phyloP scores from a whole-genome alignment of 2,797 vertebrate species.

The Gadopsis marmoratus region DNA sequence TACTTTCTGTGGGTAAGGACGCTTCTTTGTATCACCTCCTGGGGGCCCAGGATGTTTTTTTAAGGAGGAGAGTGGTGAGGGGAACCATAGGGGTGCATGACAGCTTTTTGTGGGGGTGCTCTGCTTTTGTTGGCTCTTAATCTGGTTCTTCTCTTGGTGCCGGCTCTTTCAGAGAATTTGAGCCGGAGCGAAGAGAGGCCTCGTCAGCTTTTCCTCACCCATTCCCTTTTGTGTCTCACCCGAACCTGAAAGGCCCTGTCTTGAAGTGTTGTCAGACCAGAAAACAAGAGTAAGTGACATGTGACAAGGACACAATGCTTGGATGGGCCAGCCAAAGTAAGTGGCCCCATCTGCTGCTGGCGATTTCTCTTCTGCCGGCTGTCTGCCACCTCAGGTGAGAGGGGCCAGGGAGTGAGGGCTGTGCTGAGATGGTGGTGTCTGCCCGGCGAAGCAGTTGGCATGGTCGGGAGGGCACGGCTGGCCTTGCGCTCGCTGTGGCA shows the following conservation, averaged over 20 bases:
- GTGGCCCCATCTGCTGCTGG: conserved; percentile 79
- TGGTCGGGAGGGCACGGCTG: conserved; percentile 55
- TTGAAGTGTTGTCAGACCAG: conserved; percentile 79
- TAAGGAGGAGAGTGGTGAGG: conserved; percentile 61
- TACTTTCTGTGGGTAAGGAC: conserved; percentile 75
- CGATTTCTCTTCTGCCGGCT: conserved; percentile 79
- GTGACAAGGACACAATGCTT: conserved; percentile 84
- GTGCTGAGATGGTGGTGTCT: conserved; percentile 48
- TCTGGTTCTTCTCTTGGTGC: conserved; percentile 79
- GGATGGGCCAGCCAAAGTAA: conserved; percentile 74
- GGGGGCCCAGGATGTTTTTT: conserved; percentile 65
- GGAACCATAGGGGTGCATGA: conserved; percentile 61
- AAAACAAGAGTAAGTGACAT: conserved; percentile 85
- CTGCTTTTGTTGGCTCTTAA: conserved; percentile 83
- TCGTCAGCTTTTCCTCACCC: conserved; percentile 79
- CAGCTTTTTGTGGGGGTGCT: conserved; percentile 66
- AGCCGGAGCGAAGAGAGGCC: conserved; percentile 68
- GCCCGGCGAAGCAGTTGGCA: conserved; percentile 69
- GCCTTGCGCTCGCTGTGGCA: conserved; percentile 12
- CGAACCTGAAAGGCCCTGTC: conserved; percentile 75
- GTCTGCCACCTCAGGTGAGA: conserved; percentile 76
- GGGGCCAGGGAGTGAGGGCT: conserved; percentile 47
- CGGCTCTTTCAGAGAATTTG: conserved; percentile 77
- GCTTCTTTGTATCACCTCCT: conserved; percentile 72
- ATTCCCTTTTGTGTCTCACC: conserved; percentile 77